Evolutionary conservation across 1,140 invertebrate species (phyloP).

Genomic region (Chrysomallon squamiferum): DNA sequence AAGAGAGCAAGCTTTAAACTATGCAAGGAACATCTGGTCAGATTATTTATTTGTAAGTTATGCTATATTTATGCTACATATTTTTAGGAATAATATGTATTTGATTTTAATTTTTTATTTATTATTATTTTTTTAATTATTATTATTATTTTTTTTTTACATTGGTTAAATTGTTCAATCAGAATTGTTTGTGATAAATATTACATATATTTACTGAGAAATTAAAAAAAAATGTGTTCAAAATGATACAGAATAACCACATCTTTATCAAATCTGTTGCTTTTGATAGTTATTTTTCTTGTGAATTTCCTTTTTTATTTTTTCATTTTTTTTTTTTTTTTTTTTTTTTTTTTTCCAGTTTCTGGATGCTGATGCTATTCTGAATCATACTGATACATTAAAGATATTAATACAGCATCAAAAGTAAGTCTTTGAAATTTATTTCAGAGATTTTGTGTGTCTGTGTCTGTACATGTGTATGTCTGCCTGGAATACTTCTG

Average conservation of each 20-base stretch:
- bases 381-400: slow-evolving; percentile 78
- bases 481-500: no score
- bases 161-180: no score
- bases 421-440: slow-evolving; percentile 64
- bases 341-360: slow-evolving; percentile 71
- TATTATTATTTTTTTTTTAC: neutral
- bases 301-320: no score
- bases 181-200: no score
- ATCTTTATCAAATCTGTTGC: no score
- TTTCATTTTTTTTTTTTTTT: no score
- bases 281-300: no score
- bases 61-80: neutral
- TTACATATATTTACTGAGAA: no score
- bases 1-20: slow-evolving; percentile 78
- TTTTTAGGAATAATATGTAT: neutral
- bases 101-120: no score
- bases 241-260: no score
- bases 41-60: slow-evolving; percentile 78
- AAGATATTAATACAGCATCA: slow-evolving; percentile 70
- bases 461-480: neutral
- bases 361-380: slow-evolving; percentile 86
- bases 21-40: slow-evolving; percentile 79
- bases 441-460: neutral
- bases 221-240: no score
- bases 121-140: neutral